Evolutionary conservation across 2,113 vertebrate species (phyloP).

Genomic region (Paramisgurnus dabryanus): DNA sequence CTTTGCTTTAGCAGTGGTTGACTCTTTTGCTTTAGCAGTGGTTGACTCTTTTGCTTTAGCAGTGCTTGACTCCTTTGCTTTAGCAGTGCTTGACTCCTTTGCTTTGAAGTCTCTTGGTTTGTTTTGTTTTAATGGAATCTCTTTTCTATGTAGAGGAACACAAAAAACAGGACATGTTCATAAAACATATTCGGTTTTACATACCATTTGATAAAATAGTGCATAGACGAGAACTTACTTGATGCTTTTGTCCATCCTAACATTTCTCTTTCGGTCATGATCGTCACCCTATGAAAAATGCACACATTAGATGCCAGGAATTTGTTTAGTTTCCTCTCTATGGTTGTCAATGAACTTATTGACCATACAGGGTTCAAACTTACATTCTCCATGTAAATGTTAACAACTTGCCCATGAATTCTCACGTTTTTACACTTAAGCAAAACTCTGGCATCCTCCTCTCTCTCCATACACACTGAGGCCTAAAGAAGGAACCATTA

Average conservation of each 20-base stretch:
- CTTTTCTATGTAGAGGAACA: conserved; percentile 30
- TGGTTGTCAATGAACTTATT: background rate
- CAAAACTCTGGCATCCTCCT: conserved; percentile 68
- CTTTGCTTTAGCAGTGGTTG: background rate
- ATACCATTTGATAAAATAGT: background rate
- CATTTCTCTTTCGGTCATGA: conserved; percentile 7
- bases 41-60: background rate
- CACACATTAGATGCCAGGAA: background rate
- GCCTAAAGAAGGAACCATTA: conserved; percentile 54
- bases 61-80: too few relatives aligned
- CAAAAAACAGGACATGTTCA: background rate
- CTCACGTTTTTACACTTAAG: conserved; percentile 46
- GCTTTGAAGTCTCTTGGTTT: too few relatives aligned
- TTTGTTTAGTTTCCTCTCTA: background rate
- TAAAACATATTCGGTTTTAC: background rate
- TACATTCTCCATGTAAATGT: conserved; percentile 62
- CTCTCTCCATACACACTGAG: conserved; percentile 62
- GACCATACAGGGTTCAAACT: background rate
- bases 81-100: too few relatives aligned
- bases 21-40: background rate
- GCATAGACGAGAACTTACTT: conserved; percentile 46
- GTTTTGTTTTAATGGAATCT: background rate
- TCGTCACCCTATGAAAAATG: conserved; percentile 24
- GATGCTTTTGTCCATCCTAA: background rate
- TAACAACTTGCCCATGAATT: conserved; percentile 53